These are phyloP conservation scores for Microcebus griseorufus DNA, from an alignment of 2,113 vertebrate genomes.

Conservation along the genomic window DNA sequence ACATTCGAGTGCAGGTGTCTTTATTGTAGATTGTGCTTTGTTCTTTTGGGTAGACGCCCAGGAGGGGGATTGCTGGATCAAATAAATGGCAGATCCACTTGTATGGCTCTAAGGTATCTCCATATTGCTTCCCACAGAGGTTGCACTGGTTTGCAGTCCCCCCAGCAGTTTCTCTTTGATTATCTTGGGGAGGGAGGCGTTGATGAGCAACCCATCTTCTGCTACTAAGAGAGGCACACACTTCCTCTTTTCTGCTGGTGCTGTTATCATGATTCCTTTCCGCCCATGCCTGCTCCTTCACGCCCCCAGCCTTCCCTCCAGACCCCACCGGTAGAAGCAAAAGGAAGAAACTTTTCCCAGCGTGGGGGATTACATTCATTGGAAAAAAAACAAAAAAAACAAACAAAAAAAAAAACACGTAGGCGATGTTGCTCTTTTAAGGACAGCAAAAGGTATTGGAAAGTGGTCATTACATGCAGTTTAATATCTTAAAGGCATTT, in stretches of 20 bases:
- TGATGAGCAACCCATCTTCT: neutral
- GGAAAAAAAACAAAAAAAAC: no score
- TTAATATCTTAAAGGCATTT: constrained; percentile 9
- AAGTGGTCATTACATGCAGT: neutral
- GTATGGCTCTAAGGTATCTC: no score
- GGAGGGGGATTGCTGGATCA: no score
- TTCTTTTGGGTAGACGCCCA: no score
- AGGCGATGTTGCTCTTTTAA: neutral
- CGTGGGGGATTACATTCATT: neutral
- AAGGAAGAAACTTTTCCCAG: neutral
- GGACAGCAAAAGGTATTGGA: neutral
- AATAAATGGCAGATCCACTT: no score
- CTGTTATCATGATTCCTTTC: neutral
- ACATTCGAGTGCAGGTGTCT: no score
- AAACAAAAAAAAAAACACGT: no score
- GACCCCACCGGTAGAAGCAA: neutral
- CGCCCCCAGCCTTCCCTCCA: no score
- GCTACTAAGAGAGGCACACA: neutral
- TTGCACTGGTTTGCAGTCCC: no score
- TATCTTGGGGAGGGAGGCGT: neutral
- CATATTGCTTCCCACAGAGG: no score
- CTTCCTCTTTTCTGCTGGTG: neutral
- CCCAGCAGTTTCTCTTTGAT: neutral
- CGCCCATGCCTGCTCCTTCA: neutral
- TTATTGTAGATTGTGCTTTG: no score